phyloP scores from a whole-genome alignment of 2,888 invertebrate species.

The Heteromurus nitidus region DNA sequence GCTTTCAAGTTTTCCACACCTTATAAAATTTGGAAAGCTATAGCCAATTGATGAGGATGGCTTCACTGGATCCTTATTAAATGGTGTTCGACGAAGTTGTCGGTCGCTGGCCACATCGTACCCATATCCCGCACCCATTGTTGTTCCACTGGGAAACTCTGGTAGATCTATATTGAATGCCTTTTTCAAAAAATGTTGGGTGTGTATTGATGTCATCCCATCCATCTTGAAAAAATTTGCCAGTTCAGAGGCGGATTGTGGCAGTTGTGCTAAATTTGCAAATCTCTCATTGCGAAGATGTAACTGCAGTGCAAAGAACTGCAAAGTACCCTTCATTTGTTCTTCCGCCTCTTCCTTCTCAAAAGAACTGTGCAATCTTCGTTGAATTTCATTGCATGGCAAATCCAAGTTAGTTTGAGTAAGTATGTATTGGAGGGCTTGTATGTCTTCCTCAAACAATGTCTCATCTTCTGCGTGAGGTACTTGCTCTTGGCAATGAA shows the following conservation, averaged over 20 bases:
- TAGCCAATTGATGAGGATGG: slow-evolving; percentile 11
- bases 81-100: slow-evolving; percentile 18
- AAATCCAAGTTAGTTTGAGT: slow-evolving; percentile 13
- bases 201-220: slow-evolving; percentile 28
- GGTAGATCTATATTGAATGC: slow-evolving; percentile 30
- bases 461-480: slow-evolving; percentile 28
- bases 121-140: slow-evolving; percentile 45
- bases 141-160: slow-evolving; percentile 15
- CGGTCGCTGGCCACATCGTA: slow-evolving; percentile 37
- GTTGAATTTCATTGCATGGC: slow-evolving; percentile 32
- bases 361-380: neutral
- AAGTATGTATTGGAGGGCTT: slow-evolving; percentile 39
- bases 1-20: slow-evolving; percentile 25
- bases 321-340: slow-evolving; percentile 18
- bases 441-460: slow-evolving; percentile 28
- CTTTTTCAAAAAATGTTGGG: slow-evolving; percentile 21
- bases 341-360: slow-evolving; percentile 28
- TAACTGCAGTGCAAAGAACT: slow-evolving; percentile 9
- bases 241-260: slow-evolving; percentile 14
- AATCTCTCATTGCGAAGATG: neutral
- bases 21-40: slow-evolving; percentile 33
- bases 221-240: slow-evolving; percentile 43
- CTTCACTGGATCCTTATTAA: neutral
- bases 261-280: slow-evolving; percentile 25
- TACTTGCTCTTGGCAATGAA: slow-evolving; percentile 29